phyloP scores from a whole-genome alignment of 2,113 vertebrate genomes.

The Sander vitreus region DNA sequence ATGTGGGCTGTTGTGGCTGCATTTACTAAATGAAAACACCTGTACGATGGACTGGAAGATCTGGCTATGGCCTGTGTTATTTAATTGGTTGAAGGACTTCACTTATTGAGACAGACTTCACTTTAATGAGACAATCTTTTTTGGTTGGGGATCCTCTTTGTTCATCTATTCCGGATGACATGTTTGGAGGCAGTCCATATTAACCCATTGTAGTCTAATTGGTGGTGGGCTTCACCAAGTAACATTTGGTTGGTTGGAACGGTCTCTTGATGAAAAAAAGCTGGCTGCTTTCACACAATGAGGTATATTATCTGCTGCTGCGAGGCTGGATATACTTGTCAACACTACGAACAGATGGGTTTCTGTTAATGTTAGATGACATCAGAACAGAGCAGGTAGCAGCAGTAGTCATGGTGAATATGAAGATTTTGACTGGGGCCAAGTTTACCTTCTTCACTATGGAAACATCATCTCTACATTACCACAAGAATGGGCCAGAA shows the following conservation, averaged over 20 bases:
- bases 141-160: conserved; percentile 74
- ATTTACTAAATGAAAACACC: conserved; percentile 90
- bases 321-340: conserved; percentile 27
- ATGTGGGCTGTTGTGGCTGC: conserved; percentile 97
- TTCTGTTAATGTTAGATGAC: conserved; percentile 44
- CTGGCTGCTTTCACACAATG: conserved; percentile 51
- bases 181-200: conserved; percentile 69
- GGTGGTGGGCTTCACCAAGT: conserved; percentile 76
- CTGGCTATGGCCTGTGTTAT: conserved; percentile 70
- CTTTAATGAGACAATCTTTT: conserved; percentile 78
- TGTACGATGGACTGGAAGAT: conserved; percentile 63
- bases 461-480: conserved; percentile 51
- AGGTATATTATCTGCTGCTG: conserved; percentile 50
- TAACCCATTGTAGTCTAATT: conserved; percentile 72
- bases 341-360: conserved; percentile 43
- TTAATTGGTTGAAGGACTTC: conserved; percentile 79
- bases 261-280: conserved; percentile 45
- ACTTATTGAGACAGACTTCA: conserved; percentile 70
- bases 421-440: conserved; percentile 70
- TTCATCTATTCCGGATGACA: conserved; percentile 70
- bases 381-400: conserved; percentile 44
- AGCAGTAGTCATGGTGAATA: conserved; percentile 57
- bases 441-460: conserved; percentile 58
- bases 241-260: conserved; percentile 50
- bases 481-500: conserved; percentile 28